Evolutionary conservation across 2,888 invertebrate genomes (phyloP).

Genomic region (Heliconius erato): DNA sequence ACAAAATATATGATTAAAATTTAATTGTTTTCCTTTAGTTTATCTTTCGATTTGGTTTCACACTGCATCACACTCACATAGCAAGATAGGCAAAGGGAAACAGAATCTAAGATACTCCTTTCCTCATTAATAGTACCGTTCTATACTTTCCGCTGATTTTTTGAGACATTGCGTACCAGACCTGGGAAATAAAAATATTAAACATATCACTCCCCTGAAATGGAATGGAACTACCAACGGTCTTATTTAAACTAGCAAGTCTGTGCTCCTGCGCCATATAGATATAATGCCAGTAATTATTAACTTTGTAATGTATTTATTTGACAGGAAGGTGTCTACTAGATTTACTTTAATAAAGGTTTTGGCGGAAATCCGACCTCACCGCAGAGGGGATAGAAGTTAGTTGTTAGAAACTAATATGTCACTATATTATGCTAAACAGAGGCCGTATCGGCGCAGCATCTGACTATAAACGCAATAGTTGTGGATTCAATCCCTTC

Average conservation of each 20-base stretch:
- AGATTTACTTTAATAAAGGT: background rate
- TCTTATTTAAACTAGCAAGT: too few species aligned
- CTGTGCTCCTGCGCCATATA: too few species aligned
- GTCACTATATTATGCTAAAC: background rate
- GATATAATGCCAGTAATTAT: background rate
- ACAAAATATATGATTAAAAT: background rate
- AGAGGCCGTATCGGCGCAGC: background rate
- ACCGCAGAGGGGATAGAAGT: background rate
- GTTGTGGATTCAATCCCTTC: background rate
- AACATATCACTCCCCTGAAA: too few species aligned
- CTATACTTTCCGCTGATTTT: too few species aligned
- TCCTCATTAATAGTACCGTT: too few species aligned
- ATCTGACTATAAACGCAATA: background rate
- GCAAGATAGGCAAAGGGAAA: too few species aligned
- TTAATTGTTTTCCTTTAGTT: background rate
- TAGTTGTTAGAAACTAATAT: conserved; percentile 2
- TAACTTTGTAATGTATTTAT: background rate
- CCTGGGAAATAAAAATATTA: too few species aligned
- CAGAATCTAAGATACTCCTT: too few species aligned
- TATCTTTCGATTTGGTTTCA: background rate
- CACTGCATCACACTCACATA: too few species aligned
- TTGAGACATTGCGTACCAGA: too few species aligned
- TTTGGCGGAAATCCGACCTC: background rate
- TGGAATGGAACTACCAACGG: too few species aligned
- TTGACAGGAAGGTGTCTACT: background rate